These are phyloP conservation scores for Xiphorhynchus erythropygius DNA, from an alignment of 2,797 vertebrate species.

Conservation along the genomic window DNA sequence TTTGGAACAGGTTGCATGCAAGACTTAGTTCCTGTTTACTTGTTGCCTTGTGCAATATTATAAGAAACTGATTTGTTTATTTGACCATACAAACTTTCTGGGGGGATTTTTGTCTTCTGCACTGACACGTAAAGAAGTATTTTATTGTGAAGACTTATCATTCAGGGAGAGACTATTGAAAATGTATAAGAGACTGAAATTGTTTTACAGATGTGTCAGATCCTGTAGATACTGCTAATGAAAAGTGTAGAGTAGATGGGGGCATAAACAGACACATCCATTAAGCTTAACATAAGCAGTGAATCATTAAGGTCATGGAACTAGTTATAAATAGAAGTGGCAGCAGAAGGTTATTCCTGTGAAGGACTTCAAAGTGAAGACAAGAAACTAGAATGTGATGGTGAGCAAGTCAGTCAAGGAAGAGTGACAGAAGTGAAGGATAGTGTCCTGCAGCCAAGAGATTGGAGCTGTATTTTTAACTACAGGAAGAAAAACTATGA, in stretches of 20 bases:
- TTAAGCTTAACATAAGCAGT: not conserved
- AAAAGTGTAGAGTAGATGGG: not conserved
- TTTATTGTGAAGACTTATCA: not conserved
- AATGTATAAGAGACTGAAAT: accelerated
- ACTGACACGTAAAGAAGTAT: not conserved
- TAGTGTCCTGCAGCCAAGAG: not conserved
- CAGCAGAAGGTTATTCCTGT: constrained; percentile 1
- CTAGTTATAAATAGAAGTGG: constrained; percentile 7
- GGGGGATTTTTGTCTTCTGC: not conserved
- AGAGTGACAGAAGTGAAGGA: not conserved
- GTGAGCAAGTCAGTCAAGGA: not conserved
- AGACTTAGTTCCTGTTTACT: not conserved
- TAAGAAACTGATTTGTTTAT: not conserved
- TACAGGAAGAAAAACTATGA: not conserved
- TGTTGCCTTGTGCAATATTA: not conserved
- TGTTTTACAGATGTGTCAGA: not conserved
- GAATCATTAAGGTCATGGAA: not conserved
- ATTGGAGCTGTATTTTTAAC: not conserved
- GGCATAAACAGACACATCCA: not conserved
- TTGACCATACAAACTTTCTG: not conserved
- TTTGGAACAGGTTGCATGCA: not conserved
- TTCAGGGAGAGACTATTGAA: not conserved
- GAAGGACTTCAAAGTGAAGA: not conserved
- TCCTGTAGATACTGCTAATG: not conserved
- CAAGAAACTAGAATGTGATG: not conserved